Percentiles rank a stretch among this genome's conserved stretches.
Conservation (phyloP, 2,888 invertebrate genomes). For the Lordiphosa andalusiaca region DNA sequence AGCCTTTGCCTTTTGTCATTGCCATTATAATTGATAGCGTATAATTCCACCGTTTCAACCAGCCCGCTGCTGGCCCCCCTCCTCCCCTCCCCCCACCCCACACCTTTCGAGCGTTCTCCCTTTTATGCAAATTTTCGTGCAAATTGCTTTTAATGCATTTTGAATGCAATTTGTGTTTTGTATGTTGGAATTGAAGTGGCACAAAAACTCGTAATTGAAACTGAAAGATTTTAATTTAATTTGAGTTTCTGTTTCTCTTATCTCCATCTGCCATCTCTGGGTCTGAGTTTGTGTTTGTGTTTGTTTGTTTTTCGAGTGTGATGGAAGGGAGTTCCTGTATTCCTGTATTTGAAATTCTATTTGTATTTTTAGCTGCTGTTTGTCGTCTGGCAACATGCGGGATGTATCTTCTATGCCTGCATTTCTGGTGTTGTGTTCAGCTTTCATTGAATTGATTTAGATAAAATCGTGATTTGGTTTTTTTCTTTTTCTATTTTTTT, state of each 20-base stretch:
- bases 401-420: constrained; percentile 41
- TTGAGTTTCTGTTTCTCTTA: constrained; percentile 70
- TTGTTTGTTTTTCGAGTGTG: constrained; percentile 38
- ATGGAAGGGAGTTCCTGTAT: constrained; percentile 6
- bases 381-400: constrained; percentile 45
- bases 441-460: constrained; percentile 70
- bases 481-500: constrained; percentile 24
- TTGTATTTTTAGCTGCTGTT: constrained; percentile 51
- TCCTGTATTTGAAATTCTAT: constrained; percentile 18
- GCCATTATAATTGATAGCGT: constrained; percentile 74
- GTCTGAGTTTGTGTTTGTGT: constrained; percentile 4
- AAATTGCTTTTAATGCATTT: constrained; percentile 76
- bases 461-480: constrained; percentile 45
- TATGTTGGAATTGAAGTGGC: constrained; percentile 72
- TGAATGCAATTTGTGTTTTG: constrained; percentile 76
- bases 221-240: constrained; percentile 76
- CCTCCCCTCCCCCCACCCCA: too few relatives aligned
- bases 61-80: too few relatives aligned
- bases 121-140: constrained; percentile 75
- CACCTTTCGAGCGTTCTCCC: constrained; percentile 26
- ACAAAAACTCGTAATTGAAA: constrained; percentile 76
- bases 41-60: constrained; percentile 51
- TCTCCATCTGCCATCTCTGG: constrained; percentile 41
- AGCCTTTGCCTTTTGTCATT: constrained; percentile 71
- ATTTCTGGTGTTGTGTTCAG: constrained; percentile 33